These are phyloP conservation scores for Psittacula derbiana DNA, from an alignment of 2,797 vertebrate species.

Conservation along the genomic window DNA sequence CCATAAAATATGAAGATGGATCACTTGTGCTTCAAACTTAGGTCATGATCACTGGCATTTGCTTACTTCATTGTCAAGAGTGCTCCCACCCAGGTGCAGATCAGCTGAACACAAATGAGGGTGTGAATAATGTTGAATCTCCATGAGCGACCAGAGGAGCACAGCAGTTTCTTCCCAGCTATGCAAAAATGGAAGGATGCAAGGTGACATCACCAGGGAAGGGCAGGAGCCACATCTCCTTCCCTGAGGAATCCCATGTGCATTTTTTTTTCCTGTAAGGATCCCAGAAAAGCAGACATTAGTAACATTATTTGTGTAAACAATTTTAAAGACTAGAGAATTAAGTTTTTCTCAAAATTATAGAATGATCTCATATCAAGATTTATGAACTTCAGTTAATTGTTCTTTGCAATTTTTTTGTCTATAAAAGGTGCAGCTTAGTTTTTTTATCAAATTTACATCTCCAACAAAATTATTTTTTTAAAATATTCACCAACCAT, in stretches of 20 bases:
- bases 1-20: background rate
- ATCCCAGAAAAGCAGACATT: background rate
- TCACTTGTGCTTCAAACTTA: background rate
- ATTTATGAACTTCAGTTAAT: background rate
- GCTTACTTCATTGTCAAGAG: background rate
- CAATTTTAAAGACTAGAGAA: background rate
- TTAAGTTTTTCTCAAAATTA: background rate
- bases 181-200: background rate
- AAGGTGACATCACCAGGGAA: background rate
- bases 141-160: fast-evolving
- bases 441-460: background rate
- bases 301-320: background rate
- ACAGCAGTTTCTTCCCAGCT: background rate
- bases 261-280: background rate
- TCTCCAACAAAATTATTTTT: background rate
- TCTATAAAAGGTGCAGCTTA: background rate
- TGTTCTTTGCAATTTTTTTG: background rate
- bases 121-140: background rate
- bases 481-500: background rate
- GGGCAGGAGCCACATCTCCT: background rate
- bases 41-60: background rate
- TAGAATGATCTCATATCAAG: background rate
- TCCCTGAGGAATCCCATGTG: background rate
- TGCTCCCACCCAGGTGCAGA: background rate
- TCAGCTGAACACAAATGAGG: background rate